Evolutionary conservation across 2,797 vertebrate species (phyloP), one percentile per base, ranked within the genome.

Genomic region (Gymnothorax javanicus): DNA sequence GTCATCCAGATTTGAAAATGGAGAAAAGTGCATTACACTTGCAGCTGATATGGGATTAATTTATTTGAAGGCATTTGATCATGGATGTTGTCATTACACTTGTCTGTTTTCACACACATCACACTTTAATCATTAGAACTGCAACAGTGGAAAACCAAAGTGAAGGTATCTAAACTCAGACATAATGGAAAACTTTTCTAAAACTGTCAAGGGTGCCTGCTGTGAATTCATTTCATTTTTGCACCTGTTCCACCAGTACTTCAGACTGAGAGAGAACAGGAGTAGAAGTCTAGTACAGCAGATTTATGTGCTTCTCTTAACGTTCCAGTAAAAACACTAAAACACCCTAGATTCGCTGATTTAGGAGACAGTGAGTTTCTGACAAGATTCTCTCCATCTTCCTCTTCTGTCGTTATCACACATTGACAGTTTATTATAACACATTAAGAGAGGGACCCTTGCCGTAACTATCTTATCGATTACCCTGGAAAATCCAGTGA

Each of bases 401-500:
- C 73, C 84, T 89, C 87, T 91, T 90, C 85, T 50, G 91, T 92
- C 94, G 95, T 96, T 96, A 94, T 96, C 96, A 96, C 87, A 86
- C 92, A 92, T 96, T 96, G 96, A 96, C 97, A 95, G 96, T 96
- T 96, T 96, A 97, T 94, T 96, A 96, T 97, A 96, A 97, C 96
- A 92, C 95, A 97, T 95, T 93, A 95, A 96, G 95, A 96, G 97
- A 97, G 95, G 97, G 95, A 94, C 95, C 96, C 96, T 96, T 96
- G 96, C 96, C 95, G 96, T 96, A 96, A 93, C 96, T 96, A 96
- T 97, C 95, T 91, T 96, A 97, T 97, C 97, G 97, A 93, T 95
- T 95, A 94, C 92, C 90, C 91, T 96, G 96, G 96, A 97, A 96
- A 95, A 96, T 96, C 95, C 96, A 93, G 92, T 98, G 97, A 99